Percentiles rank a stretch among this genome's conserved stretches.
Conservation (phyloP, 2,888 invertebrate species). For the Tillus elongatus region DNA sequence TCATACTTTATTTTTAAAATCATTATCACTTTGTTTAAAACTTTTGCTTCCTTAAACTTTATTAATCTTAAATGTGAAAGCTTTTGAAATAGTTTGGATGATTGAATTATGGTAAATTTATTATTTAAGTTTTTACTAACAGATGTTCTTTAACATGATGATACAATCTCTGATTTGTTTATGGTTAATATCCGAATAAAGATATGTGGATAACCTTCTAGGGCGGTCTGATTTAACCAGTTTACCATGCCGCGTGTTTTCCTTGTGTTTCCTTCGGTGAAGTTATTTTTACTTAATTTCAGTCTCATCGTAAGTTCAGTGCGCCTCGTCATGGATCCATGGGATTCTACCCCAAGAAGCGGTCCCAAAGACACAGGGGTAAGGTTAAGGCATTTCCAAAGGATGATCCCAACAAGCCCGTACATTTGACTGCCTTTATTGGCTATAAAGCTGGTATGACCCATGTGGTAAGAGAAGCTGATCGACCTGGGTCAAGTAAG, state of each 20-base stretch:
- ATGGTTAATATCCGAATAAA: slow-evolving; percentile 62
- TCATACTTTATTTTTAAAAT: too few relatives aligned
- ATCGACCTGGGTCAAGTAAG: slow-evolving; percentile 97
- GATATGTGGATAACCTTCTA: slow-evolving; percentile 58
- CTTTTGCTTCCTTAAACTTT: too few relatives aligned
- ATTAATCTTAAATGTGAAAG: too few relatives aligned
- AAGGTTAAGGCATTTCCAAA: slow-evolving; percentile 99
- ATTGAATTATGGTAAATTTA: too few relatives aligned
- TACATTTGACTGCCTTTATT: slow-evolving; percentile 94
- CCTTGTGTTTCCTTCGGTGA: slow-evolving; percentile 5
- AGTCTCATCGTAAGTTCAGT: slow-evolving; percentile 99
- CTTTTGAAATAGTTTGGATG: too few relatives aligned
- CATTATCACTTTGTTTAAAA: too few relatives aligned
- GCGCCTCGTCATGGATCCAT: slow-evolving; percentile 99
- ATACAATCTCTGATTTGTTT: too few relatives aligned
- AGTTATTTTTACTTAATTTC: slow-evolving; percentile 33
- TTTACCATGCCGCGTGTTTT: slow-evolving; percentile 4
- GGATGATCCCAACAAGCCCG: slow-evolving; percentile 92
- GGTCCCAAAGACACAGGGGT: slow-evolving; percentile 92
- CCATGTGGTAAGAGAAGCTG: slow-evolving; percentile 96
- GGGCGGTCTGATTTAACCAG: slow-evolving; percentile 58
- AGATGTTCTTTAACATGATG: too few relatives aligned
- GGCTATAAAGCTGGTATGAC: slow-evolving; percentile 99
- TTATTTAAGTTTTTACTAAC: too few relatives aligned
- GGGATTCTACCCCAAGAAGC: slow-evolving; percentile 99